Percentiles rank a stretch among this genome's conserved stretches.
Conservation (phyloP, 2,888 invertebrate species). For the Calliopum simillimum region DNA sequence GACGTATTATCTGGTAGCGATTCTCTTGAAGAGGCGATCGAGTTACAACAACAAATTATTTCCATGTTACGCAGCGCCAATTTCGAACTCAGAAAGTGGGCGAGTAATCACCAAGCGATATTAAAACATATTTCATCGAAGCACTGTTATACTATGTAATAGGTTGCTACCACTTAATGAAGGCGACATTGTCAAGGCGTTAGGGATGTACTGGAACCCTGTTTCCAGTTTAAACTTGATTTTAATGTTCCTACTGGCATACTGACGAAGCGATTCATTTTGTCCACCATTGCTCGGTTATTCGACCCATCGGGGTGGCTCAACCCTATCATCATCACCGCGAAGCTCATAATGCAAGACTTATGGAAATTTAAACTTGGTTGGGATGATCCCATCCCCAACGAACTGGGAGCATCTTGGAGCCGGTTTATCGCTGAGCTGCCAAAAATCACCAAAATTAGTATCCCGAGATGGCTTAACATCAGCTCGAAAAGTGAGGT, state of each 20-base stretch:
- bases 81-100: constrained; percentile 34
- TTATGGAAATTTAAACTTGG: constrained; percentile 11
- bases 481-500: not conserved
- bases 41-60: constrained; percentile 11
- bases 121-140: too few species aligned
- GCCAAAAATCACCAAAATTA: constrained; percentile 4
- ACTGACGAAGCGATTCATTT: constrained; percentile 27
- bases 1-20: constrained; percentile 29
- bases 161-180: constrained; percentile 3
- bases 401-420: not conserved
- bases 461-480: constrained; percentile 27
- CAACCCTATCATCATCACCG: constrained; percentile 34
- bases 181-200: constrained; percentile 26
- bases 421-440: constrained; percentile 2
- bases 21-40: constrained; percentile 15
- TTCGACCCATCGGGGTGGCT: constrained; percentile 38
- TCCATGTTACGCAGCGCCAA: constrained; percentile 12
- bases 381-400: constrained; percentile 23
- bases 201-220: constrained; percentile 40
- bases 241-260: constrained; percentile 12
- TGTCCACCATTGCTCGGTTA: constrained; percentile 29
- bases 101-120: constrained; percentile 30
- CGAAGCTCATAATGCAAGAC: constrained; percentile 31
- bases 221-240: constrained; percentile 34
- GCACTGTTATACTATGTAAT: too few species aligned